phyloP scores from a whole-genome alignment of 2,113 vertebrate genomes.

The Thermophis baileyi region DNA sequence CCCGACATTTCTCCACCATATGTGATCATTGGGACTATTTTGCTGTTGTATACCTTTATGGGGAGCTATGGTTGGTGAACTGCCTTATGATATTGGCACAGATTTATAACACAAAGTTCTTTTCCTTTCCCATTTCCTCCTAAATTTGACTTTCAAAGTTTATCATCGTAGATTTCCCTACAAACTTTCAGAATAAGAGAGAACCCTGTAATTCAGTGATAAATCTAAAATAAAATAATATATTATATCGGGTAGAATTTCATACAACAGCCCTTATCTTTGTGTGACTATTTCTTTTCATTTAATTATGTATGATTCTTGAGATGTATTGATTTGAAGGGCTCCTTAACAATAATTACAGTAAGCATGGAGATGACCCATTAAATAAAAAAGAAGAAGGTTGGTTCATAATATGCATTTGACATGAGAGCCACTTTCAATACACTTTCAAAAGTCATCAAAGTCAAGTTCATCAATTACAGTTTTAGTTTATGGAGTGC shows the following conservation, averaged over 20 bases:
- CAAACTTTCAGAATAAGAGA: slow-evolving; percentile 11
- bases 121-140: neutral
- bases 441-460: slow-evolving; percentile 9
- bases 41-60: neutral
- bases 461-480: slow-evolving; percentile 45
- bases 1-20: neutral
- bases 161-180: neutral
- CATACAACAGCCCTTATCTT: neutral
- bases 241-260: neutral
- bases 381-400: slow-evolving; percentile 32
- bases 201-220: neutral
- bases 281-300: neutral
- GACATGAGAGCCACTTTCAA: slow-evolving; percentile 36
- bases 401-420: slow-evolving; percentile 28
- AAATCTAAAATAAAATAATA: slow-evolving; percentile 24
- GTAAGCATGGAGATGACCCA: neutral
- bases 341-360: slow-evolving; percentile 19
- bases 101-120: neutral
- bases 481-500: slow-evolving; percentile 8
- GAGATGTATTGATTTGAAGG: slow-evolving; percentile 29
- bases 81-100: neutral
- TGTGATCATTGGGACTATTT: neutral
- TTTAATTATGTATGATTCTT: neutral
- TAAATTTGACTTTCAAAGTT: neutral
- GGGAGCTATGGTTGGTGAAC: neutral